A percentile compares a stretch with the other conserved stretches of the same genome.
Conservation (phyloP, 1,140 invertebrate species). For the Metopolophium dirhodum region DNA sequence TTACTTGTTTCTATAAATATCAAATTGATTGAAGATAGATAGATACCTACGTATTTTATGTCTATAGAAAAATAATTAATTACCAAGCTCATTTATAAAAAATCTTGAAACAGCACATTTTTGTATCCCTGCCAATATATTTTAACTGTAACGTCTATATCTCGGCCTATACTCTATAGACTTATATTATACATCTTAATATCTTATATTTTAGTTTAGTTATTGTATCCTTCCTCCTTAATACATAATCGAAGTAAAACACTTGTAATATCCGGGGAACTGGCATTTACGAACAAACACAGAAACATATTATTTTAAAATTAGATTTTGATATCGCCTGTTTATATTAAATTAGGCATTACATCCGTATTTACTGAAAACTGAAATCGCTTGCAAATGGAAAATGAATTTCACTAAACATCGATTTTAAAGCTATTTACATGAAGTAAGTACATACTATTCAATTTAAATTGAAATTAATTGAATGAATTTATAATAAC, state of each 20-base stretch:
- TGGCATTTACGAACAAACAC: background rate
- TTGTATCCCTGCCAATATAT: constrained; percentile 38
- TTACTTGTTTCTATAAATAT: background rate
- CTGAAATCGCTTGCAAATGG: background rate
- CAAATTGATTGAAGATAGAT: background rate
- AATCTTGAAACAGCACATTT: constrained; percentile 11
- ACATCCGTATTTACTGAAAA: background rate
- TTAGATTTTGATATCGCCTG: constrained; percentile 35
- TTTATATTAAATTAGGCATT: constrained; percentile 28
- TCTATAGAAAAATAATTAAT: constrained; percentile 12
- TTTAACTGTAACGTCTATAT: background rate
- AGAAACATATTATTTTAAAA: constrained; percentile 44
- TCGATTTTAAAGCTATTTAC: background rate
- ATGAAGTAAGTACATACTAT: background rate
- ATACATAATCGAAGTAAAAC: constrained; percentile 22
- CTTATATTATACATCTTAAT: background rate
- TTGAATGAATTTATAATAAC: background rate
- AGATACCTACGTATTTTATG: background rate
- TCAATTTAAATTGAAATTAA: background rate
- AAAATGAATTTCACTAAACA: background rate
- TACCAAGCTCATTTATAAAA: background rate
- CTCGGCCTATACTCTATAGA: background rate
- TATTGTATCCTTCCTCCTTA: constrained; percentile 26
- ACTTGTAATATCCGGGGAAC: constrained; percentile 38
- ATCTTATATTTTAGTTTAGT: background rate